phyloP scores from a whole-genome alignment of 2,888 invertebrate genomes.

The Brenthis ino region DNA sequence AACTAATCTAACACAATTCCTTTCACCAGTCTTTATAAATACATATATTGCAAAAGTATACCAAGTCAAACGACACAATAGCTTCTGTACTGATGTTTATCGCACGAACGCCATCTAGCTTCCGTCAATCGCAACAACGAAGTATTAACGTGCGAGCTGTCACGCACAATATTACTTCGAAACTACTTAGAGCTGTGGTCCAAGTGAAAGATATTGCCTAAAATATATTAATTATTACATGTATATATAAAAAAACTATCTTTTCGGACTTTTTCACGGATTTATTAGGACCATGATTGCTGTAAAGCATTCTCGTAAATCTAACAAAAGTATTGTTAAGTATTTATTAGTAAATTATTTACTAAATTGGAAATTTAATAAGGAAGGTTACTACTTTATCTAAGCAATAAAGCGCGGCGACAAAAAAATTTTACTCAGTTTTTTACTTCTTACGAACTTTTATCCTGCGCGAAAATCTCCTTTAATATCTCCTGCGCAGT shows the following conservation, averaged over 20 bases:
- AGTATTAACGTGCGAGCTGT: constrained; percentile 49
- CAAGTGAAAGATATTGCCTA: constrained; percentile 7
- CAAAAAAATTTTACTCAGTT: too few species aligned
- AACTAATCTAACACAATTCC: neutral
- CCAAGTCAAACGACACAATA: constrained; percentile 28
- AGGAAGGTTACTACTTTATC: too few species aligned
- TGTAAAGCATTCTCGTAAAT: too few species aligned
- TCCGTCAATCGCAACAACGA: constrained; percentile 55
- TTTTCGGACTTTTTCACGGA: too few species aligned
- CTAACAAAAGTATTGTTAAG: too few species aligned
- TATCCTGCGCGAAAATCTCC: too few species aligned
- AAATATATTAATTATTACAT: constrained; percentile 1
- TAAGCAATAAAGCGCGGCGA: too few species aligned
- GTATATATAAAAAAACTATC: neutral
- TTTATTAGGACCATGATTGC: neutral
- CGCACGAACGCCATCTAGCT: constrained; percentile 57
- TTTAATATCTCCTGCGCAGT: too few species aligned
- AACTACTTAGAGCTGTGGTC: constrained; percentile 44
- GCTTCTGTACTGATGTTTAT: constrained; percentile 49
- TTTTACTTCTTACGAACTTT: too few species aligned
- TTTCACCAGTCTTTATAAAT: neutral
- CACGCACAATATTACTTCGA: constrained; percentile 55
- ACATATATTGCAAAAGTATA: constrained; percentile 11
- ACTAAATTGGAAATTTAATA: too few species aligned
- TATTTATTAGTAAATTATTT: too few species aligned